These are phyloP conservation scores for Holacanthella duospinosa DNA, from an alignment of 2,888 invertebrate species.

Conservation along the genomic window DNA sequence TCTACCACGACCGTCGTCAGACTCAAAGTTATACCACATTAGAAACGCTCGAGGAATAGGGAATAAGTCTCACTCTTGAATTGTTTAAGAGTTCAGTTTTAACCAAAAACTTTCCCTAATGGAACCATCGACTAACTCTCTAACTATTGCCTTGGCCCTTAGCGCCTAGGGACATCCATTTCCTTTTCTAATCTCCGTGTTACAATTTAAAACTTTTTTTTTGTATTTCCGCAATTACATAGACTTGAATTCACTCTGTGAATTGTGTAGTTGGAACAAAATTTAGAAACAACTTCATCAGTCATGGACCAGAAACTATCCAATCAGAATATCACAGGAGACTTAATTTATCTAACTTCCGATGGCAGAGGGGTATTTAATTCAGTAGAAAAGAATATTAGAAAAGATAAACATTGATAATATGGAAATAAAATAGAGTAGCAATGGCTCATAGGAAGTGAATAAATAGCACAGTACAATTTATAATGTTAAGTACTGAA, in stretches of 20 bases:
- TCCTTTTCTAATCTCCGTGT: neutral
- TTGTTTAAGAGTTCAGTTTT: neutral
- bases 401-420: neutral
- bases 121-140: neutral
- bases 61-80: too few species aligned
- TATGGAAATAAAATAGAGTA: too few species aligned
- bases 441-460: too few species aligned
- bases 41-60: conserved; percentile 15
- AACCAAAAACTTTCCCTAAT: conserved; percentile 1
- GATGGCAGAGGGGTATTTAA: neutral
- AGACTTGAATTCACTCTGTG: neutral
- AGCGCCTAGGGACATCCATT: neutral
- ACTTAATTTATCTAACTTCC: neutral
- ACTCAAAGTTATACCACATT: conserved; percentile 15
- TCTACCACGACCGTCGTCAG: too few species aligned
- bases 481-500: neutral
- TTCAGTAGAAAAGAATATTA: neutral
- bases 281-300: neutral
- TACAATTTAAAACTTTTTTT: neutral
- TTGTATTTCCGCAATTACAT: neutral
- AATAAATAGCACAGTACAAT: neutral
- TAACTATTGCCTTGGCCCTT: neutral
- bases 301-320: neutral
- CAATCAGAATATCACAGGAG: neutral
- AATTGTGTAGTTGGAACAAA: neutral